Evolutionary conservation across 2,888 invertebrate species (phyloP), one percentile per base, ranked within the genome.

Genomic region (Sinohyriopsis cumingii): DNA sequence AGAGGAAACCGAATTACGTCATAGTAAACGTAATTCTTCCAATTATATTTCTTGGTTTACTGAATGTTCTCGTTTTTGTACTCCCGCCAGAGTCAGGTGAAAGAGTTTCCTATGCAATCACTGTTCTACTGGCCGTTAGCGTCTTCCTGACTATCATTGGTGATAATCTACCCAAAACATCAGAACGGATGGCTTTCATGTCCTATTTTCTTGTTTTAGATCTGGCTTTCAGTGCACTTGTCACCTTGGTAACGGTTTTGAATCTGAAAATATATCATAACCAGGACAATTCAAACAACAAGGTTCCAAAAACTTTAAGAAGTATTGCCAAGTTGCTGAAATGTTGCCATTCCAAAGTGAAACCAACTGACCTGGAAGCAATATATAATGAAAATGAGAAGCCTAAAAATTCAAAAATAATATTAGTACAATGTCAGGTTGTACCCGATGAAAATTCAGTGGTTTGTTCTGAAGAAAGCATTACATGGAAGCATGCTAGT

Each of bases 71-170:
- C 25, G 78, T 78, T 5, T 80, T 80, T 62, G 19, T 80, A 5
- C 65, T 80, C 12, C 70, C 75, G 15, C 69, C 74, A 0, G 78
- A 78, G 15, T 80, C 80, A 5, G 80, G 80, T 15, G 80, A 80
- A 64, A 61, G 78, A 9, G 75, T 80, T 9, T 75, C 77, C 0
- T 80, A 70, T 28, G 72, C 73, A 22, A 77, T 80, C 18, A 80
- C 80, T 19, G 80, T 78, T n/a, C 69, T 80, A n/a, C 66, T 80
- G 19, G 68, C 80, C 0, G 76, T 77, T 65, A 77, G 78, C 12
- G 78, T 80, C 4, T 80, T 77, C 56, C 68, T 80, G 68, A 80
- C 80, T 0, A 77, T 80, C 61, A 73, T 80, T 5, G 74, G 73
- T 55, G 78, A 76, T 19, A 75, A 68, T 57, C 62, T 80, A n/a